A percentile compares a stretch with the other conserved stretches of the same genome.
Conservation (phyloP, 2,113 vertebrate species). For the Marmota monax region DNA sequence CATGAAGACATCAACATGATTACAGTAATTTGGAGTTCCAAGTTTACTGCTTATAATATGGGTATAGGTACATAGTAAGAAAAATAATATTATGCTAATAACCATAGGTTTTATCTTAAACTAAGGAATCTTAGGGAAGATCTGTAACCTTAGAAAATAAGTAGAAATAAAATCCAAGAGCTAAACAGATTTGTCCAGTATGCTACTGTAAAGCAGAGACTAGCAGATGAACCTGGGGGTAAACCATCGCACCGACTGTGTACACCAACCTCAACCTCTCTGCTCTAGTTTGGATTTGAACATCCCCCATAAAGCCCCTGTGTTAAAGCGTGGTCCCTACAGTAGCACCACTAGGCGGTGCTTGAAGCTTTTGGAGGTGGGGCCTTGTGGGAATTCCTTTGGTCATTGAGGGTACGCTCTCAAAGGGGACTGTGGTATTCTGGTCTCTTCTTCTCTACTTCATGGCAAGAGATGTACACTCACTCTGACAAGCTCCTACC, state of each 20-base stretch:
- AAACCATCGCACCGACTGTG: background rate
- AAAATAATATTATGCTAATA: background rate
- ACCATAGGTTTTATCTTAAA: background rate
- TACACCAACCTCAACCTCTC: background rate
- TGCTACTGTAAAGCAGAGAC: background rate
- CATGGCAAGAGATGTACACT: background rate
- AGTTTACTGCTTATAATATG: background rate
- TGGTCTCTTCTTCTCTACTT: background rate
- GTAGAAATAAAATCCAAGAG: background rate
- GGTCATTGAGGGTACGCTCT: background rate
- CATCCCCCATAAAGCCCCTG: background rate
- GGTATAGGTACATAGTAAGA: background rate
- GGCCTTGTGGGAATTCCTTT: background rate
- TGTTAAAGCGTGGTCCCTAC: background rate
- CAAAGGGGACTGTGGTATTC: background rate
- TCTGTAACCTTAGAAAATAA: background rate
- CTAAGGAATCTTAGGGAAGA: background rate
- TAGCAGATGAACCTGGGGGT: background rate
- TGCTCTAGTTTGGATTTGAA: background rate
- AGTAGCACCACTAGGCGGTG: background rate
- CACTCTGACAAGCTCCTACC: background rate
- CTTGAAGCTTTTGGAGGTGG: background rate
- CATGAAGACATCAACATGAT: background rate
- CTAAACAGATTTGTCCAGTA: background rate
- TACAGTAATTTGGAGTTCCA: slow-evolving; percentile 14